phyloP scores from a whole-genome alignment of 2,888 invertebrate species.

The Empis stercorea region DNA sequence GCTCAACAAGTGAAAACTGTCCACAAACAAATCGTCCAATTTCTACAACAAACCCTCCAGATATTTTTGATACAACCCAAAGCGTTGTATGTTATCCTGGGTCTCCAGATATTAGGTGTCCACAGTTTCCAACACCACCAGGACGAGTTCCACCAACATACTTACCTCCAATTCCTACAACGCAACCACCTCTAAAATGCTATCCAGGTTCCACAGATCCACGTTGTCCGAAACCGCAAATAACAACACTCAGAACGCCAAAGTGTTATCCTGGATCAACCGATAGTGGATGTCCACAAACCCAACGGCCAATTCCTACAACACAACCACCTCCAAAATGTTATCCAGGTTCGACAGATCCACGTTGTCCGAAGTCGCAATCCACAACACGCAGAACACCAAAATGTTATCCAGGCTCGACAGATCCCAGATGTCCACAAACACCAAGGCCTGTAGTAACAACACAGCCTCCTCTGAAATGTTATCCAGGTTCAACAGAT shows the following conservation, averaged over 20 bases:
- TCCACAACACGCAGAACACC: too few species aligned
- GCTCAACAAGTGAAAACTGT: constrained; percentile 24
- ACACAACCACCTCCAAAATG: constrained; percentile 23
- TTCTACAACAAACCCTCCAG: constrained; percentile 18
- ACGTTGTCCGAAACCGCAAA: constrained; percentile 19
- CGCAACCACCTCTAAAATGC: constrained; percentile 16
- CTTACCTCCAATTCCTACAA: constrained; percentile 9
- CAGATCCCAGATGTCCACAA: constrained; percentile 31
- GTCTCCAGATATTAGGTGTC: constrained; percentile 24
- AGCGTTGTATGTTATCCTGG: constrained; percentile 18
- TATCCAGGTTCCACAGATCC: constrained; percentile 25
- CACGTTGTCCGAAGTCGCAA: constrained; percentile 31
- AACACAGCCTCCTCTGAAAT: too few species aligned
- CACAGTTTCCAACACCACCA: constrained; percentile 9
- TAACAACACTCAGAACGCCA: constrained; percentile 16
- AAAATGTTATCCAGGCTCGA: constrained; percentile 22
- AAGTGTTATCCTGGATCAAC: constrained; percentile 23
- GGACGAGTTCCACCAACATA: constrained; percentile 13
- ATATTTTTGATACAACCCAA: too few species aligned
- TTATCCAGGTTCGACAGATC: constrained; percentile 26
- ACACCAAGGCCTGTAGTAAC: too few species aligned
- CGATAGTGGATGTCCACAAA: constrained; percentile 18
- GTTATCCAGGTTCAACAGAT: too few species aligned
- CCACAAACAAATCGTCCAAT: constrained; percentile 15
- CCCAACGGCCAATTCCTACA: constrained; percentile 15